Base-by-base conservation (phyloP, 2,888 invertebrate species). In the Ornithoptera priamus region DNA sequence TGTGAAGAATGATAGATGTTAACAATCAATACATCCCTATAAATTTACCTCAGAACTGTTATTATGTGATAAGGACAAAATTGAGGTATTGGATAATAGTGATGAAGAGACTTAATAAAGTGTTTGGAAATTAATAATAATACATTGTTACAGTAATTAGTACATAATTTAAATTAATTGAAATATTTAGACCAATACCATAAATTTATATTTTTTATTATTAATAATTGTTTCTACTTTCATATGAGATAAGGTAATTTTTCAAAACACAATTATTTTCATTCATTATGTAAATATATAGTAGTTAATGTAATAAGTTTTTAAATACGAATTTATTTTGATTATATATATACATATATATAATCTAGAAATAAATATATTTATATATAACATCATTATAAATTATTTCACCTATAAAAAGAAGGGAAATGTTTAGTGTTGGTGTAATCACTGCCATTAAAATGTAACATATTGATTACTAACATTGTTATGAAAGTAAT, bases 1-100 rank as follows among this genome's bases (percentile, higher is more conserved):
- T 73, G 91, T 95, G 60, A 95, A 95, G 83, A 95, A 94, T 85
- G 95, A 95, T 83, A 86, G 95, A 86, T 95, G 94, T 92, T 94
- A 93, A 90, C 92, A 92, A 77, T 91, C 81, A 92, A 92, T 92
- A 80, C 86, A 87, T 76, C 90, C 92, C 67, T 92, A 92, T 86
- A 88, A 86, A 79, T 92, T 91, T 87, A 92, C 92, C 81, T 91
- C 92, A 39, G 92, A 92, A 90, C 88, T 92, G 68, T 80, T 92
- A 77, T 82, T 86, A 82, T 80, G 84, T 85, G 84, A 84, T 81
- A 71, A 74, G 66, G 76, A 77, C 72, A 81, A 76, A 83, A 85
- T 85, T 80, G 91, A 89, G 83, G 89, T 91, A 78, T 88, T 89
- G 78, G 87, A 89, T 82, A 89, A 83, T 85, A 82, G 85, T 87